phyloP scores from a whole-genome alignment of 2,113 vertebrate genomes.

The Suncus etruscus region DNA sequence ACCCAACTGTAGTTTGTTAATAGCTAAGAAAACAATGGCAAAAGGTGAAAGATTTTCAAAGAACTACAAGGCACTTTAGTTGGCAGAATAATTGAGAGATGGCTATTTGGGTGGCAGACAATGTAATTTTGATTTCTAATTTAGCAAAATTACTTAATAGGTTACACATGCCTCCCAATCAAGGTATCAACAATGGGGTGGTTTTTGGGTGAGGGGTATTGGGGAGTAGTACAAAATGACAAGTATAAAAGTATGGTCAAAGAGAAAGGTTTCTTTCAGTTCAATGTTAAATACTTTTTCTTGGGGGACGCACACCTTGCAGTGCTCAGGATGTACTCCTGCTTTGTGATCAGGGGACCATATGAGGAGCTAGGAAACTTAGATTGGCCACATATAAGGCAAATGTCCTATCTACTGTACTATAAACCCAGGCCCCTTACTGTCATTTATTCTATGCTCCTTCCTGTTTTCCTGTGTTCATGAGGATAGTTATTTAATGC shows the following conservation, averaged over 20 bases:
- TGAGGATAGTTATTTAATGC: neutral
- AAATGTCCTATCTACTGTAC: no score
- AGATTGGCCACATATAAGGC: no score
- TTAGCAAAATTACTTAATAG: constrained; percentile 91
- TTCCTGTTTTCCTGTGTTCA: neutral
- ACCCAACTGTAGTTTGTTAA: constrained; percentile 91
- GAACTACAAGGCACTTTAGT: constrained; percentile 88
- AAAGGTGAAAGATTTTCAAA: constrained; percentile 89
- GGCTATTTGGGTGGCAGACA: constrained; percentile 92
- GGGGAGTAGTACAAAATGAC: neutral
- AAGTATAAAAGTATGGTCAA: neutral
- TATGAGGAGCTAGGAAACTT: no score
- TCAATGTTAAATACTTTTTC: constrained; percentile 12
- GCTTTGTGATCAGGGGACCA: neutral
- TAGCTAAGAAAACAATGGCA: constrained; percentile 94
- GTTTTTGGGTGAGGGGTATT: neutral
- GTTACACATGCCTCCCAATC: constrained; percentile 89
- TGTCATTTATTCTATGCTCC: neutral
- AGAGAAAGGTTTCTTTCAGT: neutral
- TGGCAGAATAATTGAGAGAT: constrained; percentile 93
- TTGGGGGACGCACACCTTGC: neutral
- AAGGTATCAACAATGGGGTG: neutral
- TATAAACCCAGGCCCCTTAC: no score
- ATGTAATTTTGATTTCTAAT: constrained; percentile 91
- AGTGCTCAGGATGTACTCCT: no score